Evolutionary conservation across 2,113 vertebrate genomes (phyloP), one percentile per base, ranked within the genome.

Genomic region (Odobenus rosmarus): DNA sequence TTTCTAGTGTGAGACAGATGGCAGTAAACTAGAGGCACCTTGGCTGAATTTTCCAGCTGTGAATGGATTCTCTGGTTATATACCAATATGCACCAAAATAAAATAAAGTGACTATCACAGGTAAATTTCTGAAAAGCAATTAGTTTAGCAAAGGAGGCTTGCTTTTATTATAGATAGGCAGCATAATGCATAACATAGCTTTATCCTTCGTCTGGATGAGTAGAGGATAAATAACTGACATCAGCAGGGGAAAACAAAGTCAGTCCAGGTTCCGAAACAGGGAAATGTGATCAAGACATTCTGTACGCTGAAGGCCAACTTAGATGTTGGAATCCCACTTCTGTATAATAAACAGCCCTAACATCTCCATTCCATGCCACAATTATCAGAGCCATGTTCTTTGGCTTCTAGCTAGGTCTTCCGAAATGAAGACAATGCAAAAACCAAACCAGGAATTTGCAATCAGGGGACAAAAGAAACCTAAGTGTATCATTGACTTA

Each of bases 81-180:
- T 2, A 67, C 3, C 61, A 90, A 94, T 96, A 83, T 4, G 80
- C 61, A 93, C 42, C 42, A 85, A 93, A 93, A 77, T 49, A 90
- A 90, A 88, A 97, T 69, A 82, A 95, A 97, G 77, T 88, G 76
- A 96, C 61, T 96, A 80, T 57, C 7, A 61, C 39, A 71, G 93
- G n/a, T 72, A 98, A 95, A 94, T 96, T 95, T 93, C 90, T 95
- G 55, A 98, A 97, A 98, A 96, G 72, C 0, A 97, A 96, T 86
- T 96, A 77, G 23, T 79, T 96, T 33, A 96, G 84, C 61, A 96
- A 96, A 64, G 39, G 77, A 84, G 28, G 23, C 62, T 93, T 62
- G 24, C 49, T 69, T 97, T 95, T 59, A 88, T 42, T 89, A 95
- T 18, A 85, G 81, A 74, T 1, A 89, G 39, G 24, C 49, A 93